Evolutionary conservation across 2,113 vertebrate genomes (phyloP), one percentile per base, ranked within the genome.

Genomic region (Stercorarius parasiticus): DNA sequence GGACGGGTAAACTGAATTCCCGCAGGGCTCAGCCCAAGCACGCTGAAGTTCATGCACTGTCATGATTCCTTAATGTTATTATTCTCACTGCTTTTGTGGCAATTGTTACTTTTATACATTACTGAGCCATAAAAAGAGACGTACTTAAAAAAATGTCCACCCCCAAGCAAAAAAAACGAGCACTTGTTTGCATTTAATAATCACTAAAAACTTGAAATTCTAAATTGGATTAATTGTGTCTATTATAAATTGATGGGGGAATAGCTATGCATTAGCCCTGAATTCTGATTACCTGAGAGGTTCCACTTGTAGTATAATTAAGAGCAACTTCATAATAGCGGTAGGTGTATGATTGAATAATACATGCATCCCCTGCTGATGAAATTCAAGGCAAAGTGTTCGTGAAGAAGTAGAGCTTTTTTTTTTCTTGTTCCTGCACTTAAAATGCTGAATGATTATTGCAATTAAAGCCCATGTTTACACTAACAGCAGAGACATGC

Each of bases 271-370:
- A 97, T 97, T 97, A 97, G 94, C 89, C 86, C 47, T 97, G 96
- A 97, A 98, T 98, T 96, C 96, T 98, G 97, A 98, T 98, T 97
- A 97, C 97, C 95, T 96, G 96, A 97, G 97, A 98, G 97, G 96
- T 97, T 97, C 96, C 95, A 96, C 97, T 97, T 95, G 87, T 95
- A 72, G 90, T 91, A 96, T 98, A 98, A 98, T 97, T 97, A 97
- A 98, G 96, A 97, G 94, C 94, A 95, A 86, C 89, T 96, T 92
- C 95, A 91, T 90, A 91, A 92, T 92, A 93, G 81, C 88, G 40
- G 78, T 97, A 93, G 97, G 95, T 94, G 90, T 97, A 77, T 94
- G 95, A 96, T 67, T 97, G 96, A 95, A 93, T 97, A 97, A 97
- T 96, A 73, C 91, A 97, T 97, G 90, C 80, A 88, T 88, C 82